Conservation (phyloP, 2,113 vertebrate species). For the Sula dactylatra region DNA sequence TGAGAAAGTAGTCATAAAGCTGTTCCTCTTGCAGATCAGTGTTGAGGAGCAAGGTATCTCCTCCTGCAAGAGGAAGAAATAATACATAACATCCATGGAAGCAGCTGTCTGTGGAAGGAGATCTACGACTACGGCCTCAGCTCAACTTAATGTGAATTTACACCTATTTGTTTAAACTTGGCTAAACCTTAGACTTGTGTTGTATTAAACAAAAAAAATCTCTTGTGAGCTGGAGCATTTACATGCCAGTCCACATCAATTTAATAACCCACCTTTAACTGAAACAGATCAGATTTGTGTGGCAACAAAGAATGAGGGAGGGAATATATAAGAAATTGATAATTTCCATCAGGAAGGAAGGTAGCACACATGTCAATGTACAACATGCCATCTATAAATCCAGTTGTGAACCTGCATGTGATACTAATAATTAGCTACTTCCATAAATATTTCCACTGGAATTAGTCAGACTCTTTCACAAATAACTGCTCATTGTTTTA, state of each 20-base stretch:
- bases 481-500: neutral
- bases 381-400: neutral
- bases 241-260: neutral
- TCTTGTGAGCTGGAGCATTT: neutral
- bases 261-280: neutral
- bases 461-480: neutral
- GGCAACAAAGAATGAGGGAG: neutral
- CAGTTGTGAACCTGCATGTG: neutral
- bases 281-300: neutral
- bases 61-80: neutral
- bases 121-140: neutral
- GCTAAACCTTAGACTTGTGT: neutral
- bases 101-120: neutral
- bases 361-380: neutral
- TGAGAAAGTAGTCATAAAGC: neutral
- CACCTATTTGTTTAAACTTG: neutral
- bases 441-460: neutral
- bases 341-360: neutral
- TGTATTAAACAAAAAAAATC: neutral
- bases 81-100: neutral
- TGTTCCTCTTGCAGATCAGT: neutral
- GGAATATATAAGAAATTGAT: neutral
- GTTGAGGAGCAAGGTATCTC: neutral
- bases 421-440: neutral
- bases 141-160: neutral